Conservation (phyloP, 64 coral and sea anemone species). For the Anthopleura sola region DNA sequence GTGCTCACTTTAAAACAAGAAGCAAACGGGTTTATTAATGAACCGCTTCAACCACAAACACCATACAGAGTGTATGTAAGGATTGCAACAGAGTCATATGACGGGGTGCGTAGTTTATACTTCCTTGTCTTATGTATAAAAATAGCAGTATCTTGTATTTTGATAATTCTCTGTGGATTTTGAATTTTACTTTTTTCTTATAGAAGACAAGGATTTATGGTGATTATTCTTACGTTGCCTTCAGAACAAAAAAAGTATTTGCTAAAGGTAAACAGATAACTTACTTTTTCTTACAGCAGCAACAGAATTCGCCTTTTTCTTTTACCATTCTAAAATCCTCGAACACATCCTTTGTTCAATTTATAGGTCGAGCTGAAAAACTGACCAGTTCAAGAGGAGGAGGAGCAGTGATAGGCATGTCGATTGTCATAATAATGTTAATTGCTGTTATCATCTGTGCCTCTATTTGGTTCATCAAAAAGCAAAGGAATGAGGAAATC, state of each 20-base stretch:
- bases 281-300: not conserved
- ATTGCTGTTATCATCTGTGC: conserved; percentile 1
- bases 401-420: not conserved
- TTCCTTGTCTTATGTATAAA: not conserved
- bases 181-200: not conserved
- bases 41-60: not conserved
- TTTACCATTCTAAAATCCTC: no score
- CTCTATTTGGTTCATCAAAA: conserved; percentile 1
- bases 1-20: not conserved
- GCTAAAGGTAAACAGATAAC: not conserved
- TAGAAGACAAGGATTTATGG: not conserved
- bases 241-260: not conserved
- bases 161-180: not conserved
- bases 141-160: not conserved
- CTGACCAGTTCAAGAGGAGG: not conserved
- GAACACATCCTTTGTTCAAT: not conserved
- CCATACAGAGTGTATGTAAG: conserved; percentile 19
- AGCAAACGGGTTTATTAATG: not conserved
- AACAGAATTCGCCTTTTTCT: no score
- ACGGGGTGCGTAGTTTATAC: not conserved
- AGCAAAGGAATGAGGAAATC: not conserved
- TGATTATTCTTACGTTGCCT: not conserved
- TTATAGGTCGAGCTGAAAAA: not conserved
- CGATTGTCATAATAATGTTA: not conserved
- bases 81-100: not conserved